Evolutionary conservation across 2,113 vertebrate genomes (phyloP).

Genomic region (Oreochromis aureus): DNA sequence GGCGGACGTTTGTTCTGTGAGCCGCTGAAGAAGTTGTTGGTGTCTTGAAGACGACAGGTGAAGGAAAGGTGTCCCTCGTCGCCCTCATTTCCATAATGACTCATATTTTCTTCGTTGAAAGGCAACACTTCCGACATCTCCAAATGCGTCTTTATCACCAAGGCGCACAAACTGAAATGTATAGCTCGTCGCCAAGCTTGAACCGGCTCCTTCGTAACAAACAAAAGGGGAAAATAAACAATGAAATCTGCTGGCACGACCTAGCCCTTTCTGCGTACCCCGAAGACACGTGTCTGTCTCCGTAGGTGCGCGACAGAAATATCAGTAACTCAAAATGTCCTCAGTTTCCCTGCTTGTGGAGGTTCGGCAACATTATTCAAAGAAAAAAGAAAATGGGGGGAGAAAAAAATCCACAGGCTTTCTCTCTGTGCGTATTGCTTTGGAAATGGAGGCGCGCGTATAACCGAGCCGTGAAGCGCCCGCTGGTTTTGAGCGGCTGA

Average conservation of each 20-base stretch:
- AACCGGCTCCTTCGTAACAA: conserved; percentile 3
- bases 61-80: conserved; percentile 92
- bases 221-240: conserved; percentile 13
- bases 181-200: conserved; percentile 24
- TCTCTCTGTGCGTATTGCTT: conserved; percentile 26
- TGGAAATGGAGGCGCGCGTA: conserved; percentile 49
- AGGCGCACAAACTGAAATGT: conserved; percentile 45
- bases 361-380: conserved; percentile 50
- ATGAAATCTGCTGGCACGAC: conserved; percentile 34
- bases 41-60: conserved; percentile 96
- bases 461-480: conserved; percentile 28
- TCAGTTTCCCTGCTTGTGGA: conserved; percentile 32
- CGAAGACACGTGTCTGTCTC: conserved; percentile 65
- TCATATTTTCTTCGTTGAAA: conserved; percentile 95
- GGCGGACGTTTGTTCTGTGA: conserved; percentile 92
- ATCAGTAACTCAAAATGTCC: conserved; percentile 30
- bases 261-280: conserved; percentile 59
- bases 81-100: conserved; percentile 86
- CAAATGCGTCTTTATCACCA: conserved; percentile 62
- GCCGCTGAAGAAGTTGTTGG: conserved; percentile 92
- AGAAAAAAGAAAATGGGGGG: neutral
- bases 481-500: conserved; percentile 51
- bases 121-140: conserved; percentile 94
- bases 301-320: conserved; percentile 40
- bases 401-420: conserved; percentile 7